These are phyloP conservation scores for Cairina moschata DNA, from an alignment of 2,113 vertebrate genomes.

Conservation along the genomic window DNA sequence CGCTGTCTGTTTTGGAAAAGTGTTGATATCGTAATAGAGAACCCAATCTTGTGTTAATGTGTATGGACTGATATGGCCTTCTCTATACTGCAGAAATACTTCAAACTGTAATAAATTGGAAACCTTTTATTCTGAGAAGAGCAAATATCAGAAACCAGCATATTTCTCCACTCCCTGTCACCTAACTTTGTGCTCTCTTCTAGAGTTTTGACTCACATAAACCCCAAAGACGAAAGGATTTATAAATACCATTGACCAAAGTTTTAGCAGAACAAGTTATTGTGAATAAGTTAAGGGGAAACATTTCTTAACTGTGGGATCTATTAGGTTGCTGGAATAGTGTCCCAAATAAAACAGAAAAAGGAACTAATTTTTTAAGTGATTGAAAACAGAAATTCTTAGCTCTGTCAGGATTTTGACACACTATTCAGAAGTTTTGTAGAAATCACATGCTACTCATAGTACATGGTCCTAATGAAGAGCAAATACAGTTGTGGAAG, in stretches of 20 bases:
- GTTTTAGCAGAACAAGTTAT: background rate
- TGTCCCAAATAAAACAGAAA: background rate
- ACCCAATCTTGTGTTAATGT: constrained; percentile 55
- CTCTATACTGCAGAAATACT: constrained; percentile 37
- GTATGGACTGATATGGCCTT: constrained; percentile 23
- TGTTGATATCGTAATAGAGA: constrained; percentile 44
- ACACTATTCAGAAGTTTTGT: background rate
- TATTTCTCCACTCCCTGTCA: constrained; percentile 26
- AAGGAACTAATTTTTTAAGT: background rate
- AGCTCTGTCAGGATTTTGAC: background rate
- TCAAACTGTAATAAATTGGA: constrained; percentile 55
- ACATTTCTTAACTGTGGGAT: background rate
- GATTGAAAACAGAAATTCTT: background rate
- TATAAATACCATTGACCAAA: background rate
- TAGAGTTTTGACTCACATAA: constrained; percentile 10
- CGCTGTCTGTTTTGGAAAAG: constrained; percentile 53
- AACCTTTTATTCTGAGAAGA: constrained; percentile 40
- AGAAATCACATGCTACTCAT: background rate
- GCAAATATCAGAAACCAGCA: constrained; percentile 57
- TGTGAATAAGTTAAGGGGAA: background rate
- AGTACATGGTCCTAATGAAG: background rate
- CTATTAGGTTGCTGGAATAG: background rate
- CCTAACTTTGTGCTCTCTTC: background rate
- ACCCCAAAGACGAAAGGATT: constrained; percentile 19
- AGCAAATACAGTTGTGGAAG: background rate